These are phyloP conservation scores for Schrankia costaestrigalis DNA, from an alignment of 2,888 invertebrate genomes.

Conservation along the genomic window DNA sequence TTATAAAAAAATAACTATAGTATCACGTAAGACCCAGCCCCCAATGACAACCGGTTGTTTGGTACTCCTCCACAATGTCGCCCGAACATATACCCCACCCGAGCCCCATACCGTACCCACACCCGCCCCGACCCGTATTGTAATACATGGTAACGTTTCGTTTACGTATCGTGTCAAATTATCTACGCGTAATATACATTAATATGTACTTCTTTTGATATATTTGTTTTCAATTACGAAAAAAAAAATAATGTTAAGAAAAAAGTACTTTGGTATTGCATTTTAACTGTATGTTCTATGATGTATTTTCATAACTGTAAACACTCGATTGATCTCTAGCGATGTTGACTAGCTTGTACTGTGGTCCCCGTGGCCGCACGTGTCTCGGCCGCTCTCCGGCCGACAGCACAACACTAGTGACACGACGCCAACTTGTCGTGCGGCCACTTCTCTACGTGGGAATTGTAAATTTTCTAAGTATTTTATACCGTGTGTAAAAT, in stretches of 20 bases:
- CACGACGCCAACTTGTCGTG: slow-evolving; percentile 47
- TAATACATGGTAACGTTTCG: slow-evolving; percentile 42
- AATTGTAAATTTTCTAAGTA: slow-evolving; percentile 79
- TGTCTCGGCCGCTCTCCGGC: slow-evolving; percentile 8
- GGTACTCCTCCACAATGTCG: slow-evolving; percentile 36
- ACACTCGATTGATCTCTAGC: slow-evolving; percentile 48
- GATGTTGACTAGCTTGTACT: slow-evolving; percentile 30
- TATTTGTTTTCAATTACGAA: slow-evolving; percentile 71
- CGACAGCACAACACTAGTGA: too few species aligned
- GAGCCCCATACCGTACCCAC: background rate
- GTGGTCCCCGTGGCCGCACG: slow-evolving; percentile 21
- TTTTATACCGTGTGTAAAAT: slow-evolving; percentile 77
- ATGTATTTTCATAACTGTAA: slow-evolving; percentile 60
- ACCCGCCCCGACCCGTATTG: slow-evolving; percentile 7
- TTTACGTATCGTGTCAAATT: slow-evolving; percentile 66
- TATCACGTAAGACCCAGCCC: slow-evolving; percentile 75
- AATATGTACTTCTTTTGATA: slow-evolving; percentile 72
- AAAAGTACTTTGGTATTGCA: slow-evolving; percentile 74
- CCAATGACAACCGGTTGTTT: slow-evolving; percentile 63
- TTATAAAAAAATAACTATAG: slow-evolving; percentile 77
- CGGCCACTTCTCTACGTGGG: slow-evolving; percentile 62
- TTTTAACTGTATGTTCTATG: slow-evolving; percentile 68
- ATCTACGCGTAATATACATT: slow-evolving; percentile 62
- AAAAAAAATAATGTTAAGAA: slow-evolving; percentile 66
- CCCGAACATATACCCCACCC: background rate